phyloP scores from a whole-genome alignment of 2,113 vertebrate species.

The Rhinolophus ferrumequinum region DNA sequence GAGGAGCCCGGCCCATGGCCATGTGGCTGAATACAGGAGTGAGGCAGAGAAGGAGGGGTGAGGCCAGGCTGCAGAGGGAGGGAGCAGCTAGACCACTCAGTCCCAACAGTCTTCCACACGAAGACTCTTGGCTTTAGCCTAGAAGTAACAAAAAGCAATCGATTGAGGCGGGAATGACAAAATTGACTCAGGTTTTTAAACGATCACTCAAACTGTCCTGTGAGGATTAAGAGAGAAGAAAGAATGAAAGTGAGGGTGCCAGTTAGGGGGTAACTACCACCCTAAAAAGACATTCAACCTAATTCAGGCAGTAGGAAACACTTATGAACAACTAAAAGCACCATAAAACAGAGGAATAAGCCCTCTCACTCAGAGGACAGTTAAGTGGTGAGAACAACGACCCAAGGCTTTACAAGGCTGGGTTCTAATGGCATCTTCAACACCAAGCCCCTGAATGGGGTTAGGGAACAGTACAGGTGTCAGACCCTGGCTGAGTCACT shows the following conservation, averaged over 20 bases:
- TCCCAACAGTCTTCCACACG: not conserved
- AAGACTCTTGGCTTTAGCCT: not conserved
- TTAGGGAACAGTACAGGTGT: not conserved
- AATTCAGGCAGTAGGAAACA: not conserved
- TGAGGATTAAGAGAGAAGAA: not conserved
- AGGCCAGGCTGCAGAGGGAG: not conserved
- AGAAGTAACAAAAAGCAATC: not conserved
- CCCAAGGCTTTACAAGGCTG: too few relatives aligned
- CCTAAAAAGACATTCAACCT: not conserved
- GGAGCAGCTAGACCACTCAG: fast-evolving
- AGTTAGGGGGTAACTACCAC: not conserved
- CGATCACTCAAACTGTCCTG: not conserved
- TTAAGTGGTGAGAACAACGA: not conserved
- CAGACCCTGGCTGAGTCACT: not conserved
- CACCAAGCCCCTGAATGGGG: too few relatives aligned
- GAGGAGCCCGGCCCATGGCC: not conserved
- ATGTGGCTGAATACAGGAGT: fast-evolving
- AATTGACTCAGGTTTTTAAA: not conserved
- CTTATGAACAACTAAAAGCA: not conserved
- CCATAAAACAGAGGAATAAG: not conserved
- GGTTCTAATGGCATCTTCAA: not conserved
- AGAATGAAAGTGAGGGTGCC: not conserved
- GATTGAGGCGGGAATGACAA: not conserved
- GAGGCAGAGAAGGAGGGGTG: not conserved
- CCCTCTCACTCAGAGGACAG: not conserved